A percentile compares a stretch with the other conserved stretches of the same genome.
These are phyloP conservation scores for Vesta saturnalis DNA, from an alignment of 2,888 invertebrate genomes.

Conservation along the genomic window DNA sequence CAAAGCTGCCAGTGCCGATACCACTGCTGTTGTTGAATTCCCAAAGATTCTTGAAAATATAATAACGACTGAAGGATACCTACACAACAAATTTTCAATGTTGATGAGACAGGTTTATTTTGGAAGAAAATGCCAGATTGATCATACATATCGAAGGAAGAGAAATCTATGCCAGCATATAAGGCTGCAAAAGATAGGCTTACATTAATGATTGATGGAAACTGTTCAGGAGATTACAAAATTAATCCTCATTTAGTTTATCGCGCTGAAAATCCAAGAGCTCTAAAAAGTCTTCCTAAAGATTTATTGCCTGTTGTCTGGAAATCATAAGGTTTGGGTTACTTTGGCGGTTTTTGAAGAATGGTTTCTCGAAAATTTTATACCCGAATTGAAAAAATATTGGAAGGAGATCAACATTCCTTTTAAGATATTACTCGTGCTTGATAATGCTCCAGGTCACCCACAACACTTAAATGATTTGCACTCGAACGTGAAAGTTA, in stretches of 20 bases:
- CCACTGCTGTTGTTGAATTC: background rate
- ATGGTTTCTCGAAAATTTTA: no score
- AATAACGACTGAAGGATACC: no score
- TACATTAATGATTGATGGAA: constrained; percentile 23
- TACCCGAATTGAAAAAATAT: no score
- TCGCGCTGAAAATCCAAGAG: background rate
- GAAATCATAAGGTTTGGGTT: background rate
- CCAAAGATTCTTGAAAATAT: constrained; percentile 17
- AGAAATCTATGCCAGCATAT: constrained; percentile 16
- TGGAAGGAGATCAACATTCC: no score
- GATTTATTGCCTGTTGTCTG: constrained; percentile 5
- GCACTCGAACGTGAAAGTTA: no score
- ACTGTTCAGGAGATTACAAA: no score
- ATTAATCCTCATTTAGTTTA: constrained; percentile 5
- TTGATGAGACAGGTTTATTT: constrained; percentile 20
- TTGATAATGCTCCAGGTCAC: no score
- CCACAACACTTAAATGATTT: no score
- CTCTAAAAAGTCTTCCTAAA: background rate
- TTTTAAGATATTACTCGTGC: no score
- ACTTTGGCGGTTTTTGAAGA: background rate
- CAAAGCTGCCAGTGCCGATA: constrained; percentile 2
- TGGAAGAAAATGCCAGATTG: no score
- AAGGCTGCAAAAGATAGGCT: constrained; percentile 24
- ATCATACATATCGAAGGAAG: constrained; percentile 15
- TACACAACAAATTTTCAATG: constrained; percentile 23